Evolutionary conservation across 2,888 invertebrate genomes (phyloP).

Genomic region (Eudasyphora cyanicolor): DNA sequence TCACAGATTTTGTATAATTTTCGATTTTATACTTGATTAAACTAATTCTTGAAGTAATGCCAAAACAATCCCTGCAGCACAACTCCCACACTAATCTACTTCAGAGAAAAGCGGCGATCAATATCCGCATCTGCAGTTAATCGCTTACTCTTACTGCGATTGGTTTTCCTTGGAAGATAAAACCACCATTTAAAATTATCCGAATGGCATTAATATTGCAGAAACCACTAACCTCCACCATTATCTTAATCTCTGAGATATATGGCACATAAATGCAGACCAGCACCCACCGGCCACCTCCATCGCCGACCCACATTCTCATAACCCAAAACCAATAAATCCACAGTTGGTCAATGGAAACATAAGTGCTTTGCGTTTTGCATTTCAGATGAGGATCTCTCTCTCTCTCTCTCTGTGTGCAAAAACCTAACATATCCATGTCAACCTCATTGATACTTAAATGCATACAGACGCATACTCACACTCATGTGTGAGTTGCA

Average conservation of each 20-base stretch:
- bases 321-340: background rate
- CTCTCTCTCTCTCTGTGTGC: too few relatives aligned
- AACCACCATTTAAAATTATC: constrained; percentile 3
- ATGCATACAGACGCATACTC: background rate
- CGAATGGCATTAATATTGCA: background rate
- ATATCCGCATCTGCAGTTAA: background rate
- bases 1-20: background rate
- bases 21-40: background rate
- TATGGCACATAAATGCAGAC: background rate
- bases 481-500: too few relatives aligned
- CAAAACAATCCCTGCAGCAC: background rate
- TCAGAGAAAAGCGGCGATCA: too few relatives aligned
- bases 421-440: background rate
- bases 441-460: constrained; percentile 10
- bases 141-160: background rate
- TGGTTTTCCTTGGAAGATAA: background rate
- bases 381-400: background rate
- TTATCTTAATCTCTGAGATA: background rate
- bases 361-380: constrained; percentile 19
- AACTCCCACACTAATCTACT: too few relatives aligned
- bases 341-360: background rate
- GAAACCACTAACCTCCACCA: constrained; percentile 1
- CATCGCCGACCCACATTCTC: background rate
- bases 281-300: background rate
- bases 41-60: background rate